Percentiles rank a stretch among this genome's conserved stretches.
phyloP scores from a whole-genome alignment of 2,797 vertebrate genomes.

The Sebastes reedi region DNA sequence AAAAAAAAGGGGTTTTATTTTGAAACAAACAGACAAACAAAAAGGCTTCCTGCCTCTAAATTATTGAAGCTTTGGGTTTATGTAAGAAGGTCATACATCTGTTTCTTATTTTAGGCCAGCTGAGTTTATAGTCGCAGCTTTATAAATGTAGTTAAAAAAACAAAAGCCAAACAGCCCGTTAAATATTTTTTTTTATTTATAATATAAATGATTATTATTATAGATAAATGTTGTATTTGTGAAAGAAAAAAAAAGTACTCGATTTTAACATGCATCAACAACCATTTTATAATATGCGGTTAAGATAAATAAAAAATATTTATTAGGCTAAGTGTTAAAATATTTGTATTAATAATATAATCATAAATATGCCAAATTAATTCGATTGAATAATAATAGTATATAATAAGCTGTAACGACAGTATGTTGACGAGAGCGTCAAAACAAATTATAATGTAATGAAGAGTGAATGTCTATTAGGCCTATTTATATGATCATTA shows the following conservation, averaged over 20 bases:
- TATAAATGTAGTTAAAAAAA: neutral
- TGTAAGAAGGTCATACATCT: neutral
- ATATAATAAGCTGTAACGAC: neutral
- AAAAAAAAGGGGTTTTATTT: neutral
- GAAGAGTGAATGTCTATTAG: neutral
- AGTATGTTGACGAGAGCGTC: neutral
- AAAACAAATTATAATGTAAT: neutral
- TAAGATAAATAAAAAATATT: neutral
- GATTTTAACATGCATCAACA: neutral
- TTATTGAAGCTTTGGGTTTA: conserved; percentile 7
- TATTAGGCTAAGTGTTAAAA: neutral
- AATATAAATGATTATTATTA: neutral
- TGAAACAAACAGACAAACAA: neutral
- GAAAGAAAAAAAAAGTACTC: neutral
- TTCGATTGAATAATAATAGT: neutral
- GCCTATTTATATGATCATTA: neutral
- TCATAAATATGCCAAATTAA: neutral
- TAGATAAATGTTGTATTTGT: neutral
- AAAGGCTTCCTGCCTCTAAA: conserved; percentile 1
- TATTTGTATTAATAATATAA: neutral
- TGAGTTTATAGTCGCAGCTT: neutral
- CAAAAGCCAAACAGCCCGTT: neutral
- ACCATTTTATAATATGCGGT: neutral
- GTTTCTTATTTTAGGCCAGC: conserved; percentile 1
- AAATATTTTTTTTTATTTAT: neutral